These are phyloP conservation scores for Dolichallabes microphthalmus DNA, from an alignment of 2,113 vertebrate genomes.

Conservation along the genomic window DNA sequence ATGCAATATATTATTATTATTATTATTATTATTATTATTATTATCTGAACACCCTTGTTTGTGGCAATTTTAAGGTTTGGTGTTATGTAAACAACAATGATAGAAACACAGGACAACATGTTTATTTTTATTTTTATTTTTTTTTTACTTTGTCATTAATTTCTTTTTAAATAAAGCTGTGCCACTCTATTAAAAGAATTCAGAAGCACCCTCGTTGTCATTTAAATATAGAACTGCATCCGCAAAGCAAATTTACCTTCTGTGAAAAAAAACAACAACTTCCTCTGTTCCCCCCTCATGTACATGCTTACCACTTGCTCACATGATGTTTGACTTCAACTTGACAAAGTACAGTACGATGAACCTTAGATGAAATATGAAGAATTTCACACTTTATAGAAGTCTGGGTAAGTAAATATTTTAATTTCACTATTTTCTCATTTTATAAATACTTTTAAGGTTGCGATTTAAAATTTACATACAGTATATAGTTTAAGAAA, in stretches of 20 bases:
- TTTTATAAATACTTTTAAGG: background rate
- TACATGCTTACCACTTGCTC: background rate
- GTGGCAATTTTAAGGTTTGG: background rate
- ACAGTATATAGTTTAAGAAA: background rate
- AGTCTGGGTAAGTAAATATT: conserved; percentile 25
- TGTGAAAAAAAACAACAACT: background rate
- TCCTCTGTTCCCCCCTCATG: background rate
- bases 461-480: background rate
- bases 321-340: background rate
- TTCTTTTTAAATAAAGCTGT: background rate
- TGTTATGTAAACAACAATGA: too few relatives aligned
- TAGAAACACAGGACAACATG: background rate
- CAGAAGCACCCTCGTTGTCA: too few relatives aligned
- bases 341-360: background rate
- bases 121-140: background rate
- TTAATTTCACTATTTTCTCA: background rate
- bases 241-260: background rate
- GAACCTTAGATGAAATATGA: background rate
- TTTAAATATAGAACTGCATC: background rate
- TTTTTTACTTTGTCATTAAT: background rate
- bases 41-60: background rate
- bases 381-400: background rate
- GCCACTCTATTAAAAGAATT: background rate
- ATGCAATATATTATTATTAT: background rate
- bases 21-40: background rate